phyloP scores from a whole-genome alignment of 2,113 vertebrate species.

The Zeus faber region DNA sequence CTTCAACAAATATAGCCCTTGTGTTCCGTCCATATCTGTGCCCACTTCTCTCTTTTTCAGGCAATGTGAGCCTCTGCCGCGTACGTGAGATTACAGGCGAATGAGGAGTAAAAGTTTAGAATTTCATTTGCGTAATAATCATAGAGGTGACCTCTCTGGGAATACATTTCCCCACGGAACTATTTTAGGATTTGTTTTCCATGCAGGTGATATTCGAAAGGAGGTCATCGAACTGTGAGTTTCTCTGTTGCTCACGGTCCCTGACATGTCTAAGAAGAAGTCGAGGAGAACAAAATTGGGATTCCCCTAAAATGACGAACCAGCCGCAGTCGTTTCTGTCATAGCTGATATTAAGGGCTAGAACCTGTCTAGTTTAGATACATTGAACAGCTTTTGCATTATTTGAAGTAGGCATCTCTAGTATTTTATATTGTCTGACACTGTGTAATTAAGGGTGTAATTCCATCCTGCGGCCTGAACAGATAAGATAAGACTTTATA shows the following conservation, averaged over 20 bases:
- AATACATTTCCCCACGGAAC: background rate
- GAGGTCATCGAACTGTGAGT: background rate
- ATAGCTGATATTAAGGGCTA: background rate
- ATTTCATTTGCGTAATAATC: background rate
- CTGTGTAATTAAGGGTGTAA: background rate
- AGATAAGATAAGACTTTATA: too few relatives aligned
- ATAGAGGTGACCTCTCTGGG: background rate
- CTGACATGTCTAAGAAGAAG: too few relatives aligned
- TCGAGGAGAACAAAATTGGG: background rate
- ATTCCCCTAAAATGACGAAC: too few relatives aligned
- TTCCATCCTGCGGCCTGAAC: too few relatives aligned
- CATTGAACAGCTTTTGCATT: background rate
- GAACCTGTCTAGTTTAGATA: background rate
- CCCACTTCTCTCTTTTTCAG: background rate
- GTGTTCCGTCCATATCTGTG: background rate
- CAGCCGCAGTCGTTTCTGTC: too few relatives aligned
- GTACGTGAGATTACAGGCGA: background rate
- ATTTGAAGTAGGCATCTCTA: background rate
- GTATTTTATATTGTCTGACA: background rate
- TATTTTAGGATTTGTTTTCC: too few relatives aligned
- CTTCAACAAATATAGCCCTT: background rate
- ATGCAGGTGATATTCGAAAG: too few relatives aligned
- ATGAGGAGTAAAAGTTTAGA: background rate
- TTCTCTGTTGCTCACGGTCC: too few relatives aligned
- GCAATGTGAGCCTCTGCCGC: background rate